A percentile compares a stretch with the other conserved stretches of the same genome.
Evolutionary conservation across 2,888 invertebrate species (phyloP).

Genomic region (Drosophila macrospina): DNA sequence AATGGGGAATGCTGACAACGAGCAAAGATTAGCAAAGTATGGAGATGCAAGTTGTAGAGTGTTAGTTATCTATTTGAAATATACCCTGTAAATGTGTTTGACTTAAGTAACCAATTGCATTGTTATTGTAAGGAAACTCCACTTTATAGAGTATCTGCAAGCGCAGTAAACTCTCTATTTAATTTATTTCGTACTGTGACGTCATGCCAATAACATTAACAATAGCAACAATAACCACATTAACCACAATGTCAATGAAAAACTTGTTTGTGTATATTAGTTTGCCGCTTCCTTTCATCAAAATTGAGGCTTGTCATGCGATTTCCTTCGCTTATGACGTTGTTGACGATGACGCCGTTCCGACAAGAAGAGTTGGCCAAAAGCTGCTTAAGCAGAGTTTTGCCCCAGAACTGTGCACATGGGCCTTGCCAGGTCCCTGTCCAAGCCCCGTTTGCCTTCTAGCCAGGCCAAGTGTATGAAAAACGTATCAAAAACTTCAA

Average conservation of each 20-base stretch:
- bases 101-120: too few relatives aligned
- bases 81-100: not conserved
- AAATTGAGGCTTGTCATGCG: slow-evolving; percentile 77
- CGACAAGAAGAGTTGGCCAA: slow-evolving; percentile 17
- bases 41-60: too few relatives aligned
- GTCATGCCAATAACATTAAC: slow-evolving; percentile 51
- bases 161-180: not conserved
- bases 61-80: not conserved
- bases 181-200: slow-evolving; percentile 51
- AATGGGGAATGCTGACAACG: too few relatives aligned
- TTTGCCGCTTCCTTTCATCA: slow-evolving; percentile 68
- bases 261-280: slow-evolving; percentile 65
- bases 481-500: slow-evolving; percentile 6
- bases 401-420: not conserved
- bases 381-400: slow-evolving; percentile 19
- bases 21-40: too few relatives aligned
- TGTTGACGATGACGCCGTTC: slow-evolving; percentile 12
- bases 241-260: slow-evolving; percentile 69
- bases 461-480: not conserved
- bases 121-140: too few relatives aligned
- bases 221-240: slow-evolving; percentile 50
- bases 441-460: not conserved
- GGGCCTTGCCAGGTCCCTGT: too few relatives aligned
- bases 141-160: not conserved
- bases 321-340: slow-evolving; percentile 58